Evolutionary conservation across 2,113 vertebrate species (phyloP).

Genomic region (Cyphomyrus plagiostoma): DNA sequence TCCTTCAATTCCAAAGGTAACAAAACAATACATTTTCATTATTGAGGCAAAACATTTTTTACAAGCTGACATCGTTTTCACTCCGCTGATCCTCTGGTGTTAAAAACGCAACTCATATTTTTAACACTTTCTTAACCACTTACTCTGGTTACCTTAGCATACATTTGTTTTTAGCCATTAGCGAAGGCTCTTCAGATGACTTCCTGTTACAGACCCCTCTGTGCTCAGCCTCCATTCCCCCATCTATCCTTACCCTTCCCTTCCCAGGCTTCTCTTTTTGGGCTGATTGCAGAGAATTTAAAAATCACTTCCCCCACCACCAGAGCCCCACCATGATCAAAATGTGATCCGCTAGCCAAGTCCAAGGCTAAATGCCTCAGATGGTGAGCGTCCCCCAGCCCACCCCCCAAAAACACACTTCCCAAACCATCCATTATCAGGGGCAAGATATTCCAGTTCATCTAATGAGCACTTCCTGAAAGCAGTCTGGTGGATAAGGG

Average conservation of each 20-base stretch:
- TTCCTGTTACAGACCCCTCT: background rate
- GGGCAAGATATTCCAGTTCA: background rate
- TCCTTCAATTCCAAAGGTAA: background rate
- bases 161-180: background rate
- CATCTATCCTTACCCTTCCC: background rate
- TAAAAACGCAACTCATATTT: background rate
- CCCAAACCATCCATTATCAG: constrained; percentile 10
- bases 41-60: background rate
- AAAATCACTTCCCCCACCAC: background rate
- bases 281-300: background rate
- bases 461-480: background rate
- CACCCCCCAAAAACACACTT: background rate
- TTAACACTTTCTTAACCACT: background rate
- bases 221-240: background rate
- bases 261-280: background rate
- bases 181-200: background rate
- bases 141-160: background rate
- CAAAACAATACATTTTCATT: background rate
- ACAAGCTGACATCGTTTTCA: background rate
- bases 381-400: background rate
- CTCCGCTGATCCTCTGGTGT: background rate
- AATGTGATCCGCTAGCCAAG: background rate
- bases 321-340: background rate
- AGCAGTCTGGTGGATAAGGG: background rate
- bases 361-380: constrained; percentile 5